phyloP scores from a whole-genome alignment of 2,888 invertebrate genomes.

The Cataglyphis cursor region DNA sequence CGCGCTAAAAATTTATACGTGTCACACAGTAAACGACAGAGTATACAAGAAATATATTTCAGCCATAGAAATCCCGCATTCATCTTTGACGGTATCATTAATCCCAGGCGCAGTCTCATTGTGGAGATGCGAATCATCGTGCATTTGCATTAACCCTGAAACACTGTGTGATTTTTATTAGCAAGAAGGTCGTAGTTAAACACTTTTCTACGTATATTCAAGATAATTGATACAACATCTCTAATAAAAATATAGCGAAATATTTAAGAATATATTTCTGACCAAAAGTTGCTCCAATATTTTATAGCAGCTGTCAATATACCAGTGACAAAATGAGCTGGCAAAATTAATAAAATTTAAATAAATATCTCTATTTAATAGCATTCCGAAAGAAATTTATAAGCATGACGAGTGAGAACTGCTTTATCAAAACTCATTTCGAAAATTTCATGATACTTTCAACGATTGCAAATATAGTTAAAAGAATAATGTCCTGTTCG shows the following conservation, averaged over 20 bases:
- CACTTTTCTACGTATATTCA: background rate
- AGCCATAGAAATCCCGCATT: slow-evolving; percentile 43
- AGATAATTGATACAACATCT: background rate
- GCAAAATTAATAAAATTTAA: background rate
- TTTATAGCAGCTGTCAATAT: background rate
- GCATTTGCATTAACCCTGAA: slow-evolving; percentile 29
- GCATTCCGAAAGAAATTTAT: background rate
- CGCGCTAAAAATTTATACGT: slow-evolving; percentile 37
- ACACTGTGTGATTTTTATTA: slow-evolving; percentile 8
- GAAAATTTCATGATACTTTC: slow-evolving; percentile 3
- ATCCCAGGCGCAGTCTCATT: slow-evolving; percentile 26
- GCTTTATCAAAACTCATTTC: background rate
- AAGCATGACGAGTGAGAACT: background rate
- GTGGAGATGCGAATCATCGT: slow-evolving; percentile 10
- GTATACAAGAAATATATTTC: slow-evolving; percentile 35
- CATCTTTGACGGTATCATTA: slow-evolving; percentile 38
- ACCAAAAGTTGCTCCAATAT: background rate
- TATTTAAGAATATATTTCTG: background rate
- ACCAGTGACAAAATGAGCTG: background rate
- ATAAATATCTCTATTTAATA: background rate
- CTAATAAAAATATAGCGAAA: background rate
- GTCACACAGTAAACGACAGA: slow-evolving; percentile 43
- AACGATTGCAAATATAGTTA: background rate
- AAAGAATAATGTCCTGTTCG: slow-evolving; percentile 4
- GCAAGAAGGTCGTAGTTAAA: background rate